Conservation (phyloP, 2,113 vertebrate genomes). For the Colaptes auratus region DNA sequence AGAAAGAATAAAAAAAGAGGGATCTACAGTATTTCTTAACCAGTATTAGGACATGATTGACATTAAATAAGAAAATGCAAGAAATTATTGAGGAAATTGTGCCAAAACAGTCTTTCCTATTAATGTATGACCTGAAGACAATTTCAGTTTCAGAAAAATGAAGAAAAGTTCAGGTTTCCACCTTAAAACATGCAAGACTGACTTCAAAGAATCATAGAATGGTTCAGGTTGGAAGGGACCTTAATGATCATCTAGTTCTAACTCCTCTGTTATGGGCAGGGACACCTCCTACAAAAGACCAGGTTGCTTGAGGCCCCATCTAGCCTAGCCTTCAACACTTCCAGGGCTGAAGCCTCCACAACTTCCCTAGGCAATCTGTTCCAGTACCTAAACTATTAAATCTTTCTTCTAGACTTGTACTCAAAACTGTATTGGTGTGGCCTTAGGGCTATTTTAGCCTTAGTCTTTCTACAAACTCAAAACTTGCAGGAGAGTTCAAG, state of each 20-base stretch:
- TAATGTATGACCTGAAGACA: background rate
- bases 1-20: background rate
- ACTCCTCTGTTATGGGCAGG: too few relatives aligned
- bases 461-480: background rate
- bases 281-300: too few relatives aligned
- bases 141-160: background rate
- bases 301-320: too few relatives aligned
- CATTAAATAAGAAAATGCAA: background rate
- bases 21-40: background rate
- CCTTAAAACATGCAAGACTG: background rate
- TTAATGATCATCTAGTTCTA: too few relatives aligned
- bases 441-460: background rate
- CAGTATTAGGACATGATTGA: background rate
- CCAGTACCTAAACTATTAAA: background rate
- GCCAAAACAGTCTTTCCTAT: background rate
- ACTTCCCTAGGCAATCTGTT: too few relatives aligned
- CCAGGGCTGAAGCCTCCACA: too few relatives aligned
- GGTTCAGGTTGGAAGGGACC: too few relatives aligned
- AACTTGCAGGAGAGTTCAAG: background rate
- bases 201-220: background rate
- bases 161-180: background rate
- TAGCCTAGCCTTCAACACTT: too few relatives aligned
- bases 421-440: background rate
- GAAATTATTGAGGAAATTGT: background rate
- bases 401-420: background rate